Conservation (phyloP, 2,113 vertebrate genomes). For the Sorex araneus region DNA sequence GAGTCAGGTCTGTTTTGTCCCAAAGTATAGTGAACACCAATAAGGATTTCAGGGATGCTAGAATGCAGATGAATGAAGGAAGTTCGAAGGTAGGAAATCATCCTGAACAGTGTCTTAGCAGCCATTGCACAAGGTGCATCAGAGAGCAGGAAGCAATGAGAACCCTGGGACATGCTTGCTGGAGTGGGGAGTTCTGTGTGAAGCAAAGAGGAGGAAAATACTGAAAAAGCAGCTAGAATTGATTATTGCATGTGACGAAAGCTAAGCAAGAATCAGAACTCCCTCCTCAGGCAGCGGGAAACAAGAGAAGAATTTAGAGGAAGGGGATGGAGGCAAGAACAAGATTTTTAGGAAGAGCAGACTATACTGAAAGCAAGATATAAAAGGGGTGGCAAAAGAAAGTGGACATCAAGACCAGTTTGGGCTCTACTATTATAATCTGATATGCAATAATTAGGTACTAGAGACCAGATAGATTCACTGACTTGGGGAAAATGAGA, state of each 20-base stretch:
- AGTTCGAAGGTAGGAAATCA: background rate
- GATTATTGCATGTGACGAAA: background rate
- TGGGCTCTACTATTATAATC: background rate
- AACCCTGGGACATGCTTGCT: background rate
- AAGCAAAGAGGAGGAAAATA: background rate
- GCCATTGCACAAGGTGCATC: accelerated
- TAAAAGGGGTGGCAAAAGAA: background rate
- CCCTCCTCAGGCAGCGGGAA: background rate
- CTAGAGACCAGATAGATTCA: background rate
- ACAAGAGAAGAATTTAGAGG: background rate
- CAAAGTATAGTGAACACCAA: background rate
- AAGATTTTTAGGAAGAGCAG: background rate
- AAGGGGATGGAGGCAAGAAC: too few relatives aligned
- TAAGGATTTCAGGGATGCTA: background rate
- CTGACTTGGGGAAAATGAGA: background rate
- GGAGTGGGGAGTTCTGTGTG: background rate
- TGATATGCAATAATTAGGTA: background rate
- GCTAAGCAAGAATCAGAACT: background rate
- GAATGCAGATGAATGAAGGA: background rate
- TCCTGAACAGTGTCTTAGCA: background rate
- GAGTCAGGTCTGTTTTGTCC: background rate
- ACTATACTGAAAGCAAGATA: background rate
- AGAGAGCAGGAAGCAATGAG: too few relatives aligned
- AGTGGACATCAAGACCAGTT: background rate
- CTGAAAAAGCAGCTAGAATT: background rate